phyloP scores from a whole-genome alignment of 1,140 invertebrate species.

The Lamellibrachia luymesi region DNA sequence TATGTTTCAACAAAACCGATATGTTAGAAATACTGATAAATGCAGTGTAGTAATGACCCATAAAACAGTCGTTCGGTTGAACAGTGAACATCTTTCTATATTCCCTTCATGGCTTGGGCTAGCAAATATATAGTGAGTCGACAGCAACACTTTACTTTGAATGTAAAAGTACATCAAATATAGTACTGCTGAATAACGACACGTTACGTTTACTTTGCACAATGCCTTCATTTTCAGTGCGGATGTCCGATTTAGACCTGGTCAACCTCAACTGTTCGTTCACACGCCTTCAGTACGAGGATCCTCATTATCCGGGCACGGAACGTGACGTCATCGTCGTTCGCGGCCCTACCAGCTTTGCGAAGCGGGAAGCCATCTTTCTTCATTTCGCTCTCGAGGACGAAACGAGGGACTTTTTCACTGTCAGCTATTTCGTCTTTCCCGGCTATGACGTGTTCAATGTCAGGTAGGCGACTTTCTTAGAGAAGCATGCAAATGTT shows the following conservation, averaged over 20 bases:
- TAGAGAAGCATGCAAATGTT: background rate
- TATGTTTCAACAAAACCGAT: too few relatives aligned
- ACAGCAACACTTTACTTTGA: background rate
- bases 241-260: slow-evolving; percentile 17
- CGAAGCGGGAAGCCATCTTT: slow-evolving; percentile 25
- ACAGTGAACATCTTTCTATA: background rate
- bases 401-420: slow-evolving; percentile 28
- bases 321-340: slow-evolving; percentile 20
- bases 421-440: slow-evolving; percentile 29
- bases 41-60: background rate
- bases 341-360: slow-evolving; percentile 24
- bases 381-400: slow-evolving; percentile 27
- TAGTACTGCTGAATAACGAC: background rate
- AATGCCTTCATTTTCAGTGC: slow-evolving; percentile 18
- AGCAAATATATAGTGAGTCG: background rate
- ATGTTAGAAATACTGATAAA: too few relatives aligned
- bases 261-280: slow-evolving; percentile 20
- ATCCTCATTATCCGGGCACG: slow-evolving; percentile 21
- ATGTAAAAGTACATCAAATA: background rate
- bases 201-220: background rate
- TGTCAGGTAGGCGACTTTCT: slow-evolving; percentile 1
- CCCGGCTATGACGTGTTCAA: slow-evolving; percentile 24
- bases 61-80: background rate
- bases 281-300: slow-evolving; percentile 10
- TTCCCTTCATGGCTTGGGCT: background rate